Conservation (phyloP, 1,140 invertebrate genomes). For the Macrobrachium rosenbergii region DNA sequence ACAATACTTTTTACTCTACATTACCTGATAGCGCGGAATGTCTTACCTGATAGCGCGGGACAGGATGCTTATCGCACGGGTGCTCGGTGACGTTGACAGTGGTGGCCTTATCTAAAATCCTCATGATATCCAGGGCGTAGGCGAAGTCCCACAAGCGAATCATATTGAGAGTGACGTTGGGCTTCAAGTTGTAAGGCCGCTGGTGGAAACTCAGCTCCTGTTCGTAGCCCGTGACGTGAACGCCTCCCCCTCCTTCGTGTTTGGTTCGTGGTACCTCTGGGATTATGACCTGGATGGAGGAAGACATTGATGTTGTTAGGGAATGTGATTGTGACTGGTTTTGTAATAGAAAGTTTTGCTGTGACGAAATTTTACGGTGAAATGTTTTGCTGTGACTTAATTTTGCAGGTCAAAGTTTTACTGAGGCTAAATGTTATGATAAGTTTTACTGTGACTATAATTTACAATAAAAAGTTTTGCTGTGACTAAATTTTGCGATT, state of each 20-base stretch:
- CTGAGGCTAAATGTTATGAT: too few species aligned
- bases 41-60: background rate
- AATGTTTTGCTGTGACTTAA: too few species aligned
- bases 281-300: conserved; percentile 26
- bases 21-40: background rate
- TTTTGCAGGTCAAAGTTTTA: too few species aligned
- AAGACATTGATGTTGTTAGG: too few species aligned
- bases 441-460: too few species aligned
- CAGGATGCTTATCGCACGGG: conserved; percentile 34
- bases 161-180: conserved; percentile 21
- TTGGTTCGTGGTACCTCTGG: conserved; percentile 61
- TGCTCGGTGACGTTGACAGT: conserved; percentile 53
- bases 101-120: background rate
- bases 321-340: too few species aligned
- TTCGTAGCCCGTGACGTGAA: conserved; percentile 57
- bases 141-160: conserved; percentile 53
- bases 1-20: too few species aligned
- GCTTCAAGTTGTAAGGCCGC: conserved; percentile 52
- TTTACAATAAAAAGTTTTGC: too few species aligned
- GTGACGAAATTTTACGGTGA: too few species aligned
- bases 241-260: conserved; percentile 54
- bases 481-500: too few species aligned
- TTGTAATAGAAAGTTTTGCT: too few species aligned
- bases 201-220: conserved; percentile 61
- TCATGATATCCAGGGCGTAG: conserved; percentile 54